Evolutionary conservation across 1,140 invertebrate genomes (phyloP), one percentile per base, ranked within the genome.

Genomic region (Hycleus cichorii): DNA sequence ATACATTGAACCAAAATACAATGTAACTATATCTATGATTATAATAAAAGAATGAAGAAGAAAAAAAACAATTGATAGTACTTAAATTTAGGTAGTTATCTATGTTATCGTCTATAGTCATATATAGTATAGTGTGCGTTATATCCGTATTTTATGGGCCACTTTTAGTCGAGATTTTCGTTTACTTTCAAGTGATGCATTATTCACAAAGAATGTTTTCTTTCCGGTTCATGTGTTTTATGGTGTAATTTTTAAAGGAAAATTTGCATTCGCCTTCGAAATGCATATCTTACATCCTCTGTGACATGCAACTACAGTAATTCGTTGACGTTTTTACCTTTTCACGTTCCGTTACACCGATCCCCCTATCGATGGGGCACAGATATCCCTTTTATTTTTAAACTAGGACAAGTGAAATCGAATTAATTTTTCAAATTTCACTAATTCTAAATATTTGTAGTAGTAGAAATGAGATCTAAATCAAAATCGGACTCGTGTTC

Each of bases 141-240:
- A 52, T 52, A 25, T 43, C 45, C 40, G 42, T 58, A 49, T 53
- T 62, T 62, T 58, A 58, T 49, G 56, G 55, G 60, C 45, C 50
- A 54, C 49, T 62, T 42, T 62, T 55, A 49, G 24, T 49, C 32
- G 51, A 62, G 56, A 62, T 63, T 59, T 63, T 56, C 52, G 61
- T 63, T 63, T 63, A 56, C 62, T 63, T 42, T 42, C 51, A 60
- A 57, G 49, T 57, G 59, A 60, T 57, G 55, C 58, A 63, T 63
- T 60, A 63, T 60, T 60, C 58, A 60, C 53, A 63, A 57, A 60
- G 58, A 63, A 63, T 60, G 59, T 63, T 60, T 50, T 49, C 44
- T 57, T 60, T 60, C 58, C 62, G 58, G 54, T 54, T 58, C 58
- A 57, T 60, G 54, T 57, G 47, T 49, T 63, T 60, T 60, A 58